Evolutionary conservation across 2,113 vertebrate genomes (phyloP), one percentile per base, ranked within the genome.

Genomic region (Pseudopipra pipra): DNA sequence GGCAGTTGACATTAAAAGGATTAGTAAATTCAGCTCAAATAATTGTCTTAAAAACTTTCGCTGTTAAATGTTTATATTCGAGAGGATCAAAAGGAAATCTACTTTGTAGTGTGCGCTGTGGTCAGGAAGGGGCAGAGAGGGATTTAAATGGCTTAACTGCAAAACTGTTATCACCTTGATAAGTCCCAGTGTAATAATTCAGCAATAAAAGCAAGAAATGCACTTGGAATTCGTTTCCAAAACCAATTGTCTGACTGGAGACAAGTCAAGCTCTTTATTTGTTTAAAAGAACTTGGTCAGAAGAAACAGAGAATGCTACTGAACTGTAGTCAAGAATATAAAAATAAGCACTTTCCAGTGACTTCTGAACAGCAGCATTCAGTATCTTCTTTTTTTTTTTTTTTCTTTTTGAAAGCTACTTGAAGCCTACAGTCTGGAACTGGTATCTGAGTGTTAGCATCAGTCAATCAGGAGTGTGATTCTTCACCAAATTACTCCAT

Each of bases 1-100:
- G 80, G 68, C 77, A 96, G 92, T 35, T 96, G 95, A 95, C 92
- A 96, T 96, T 94, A 88, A 93, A 96, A 87, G 92, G 92, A 94
- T 96, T 94, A 95, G 86, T 54, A 90, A 90, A 90, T 75, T 96
- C 96, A 96, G 95, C 93, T 78, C 83, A 86, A 96, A 84, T 95
- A 96, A 96, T 97, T 93, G 92, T 79, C 93, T 95, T 95, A 49
- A 93, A 97, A 95, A 92, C 37, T 78, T 86, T 92, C 85, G 92
- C 88, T 54, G 77, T 81, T 93, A 96, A 90, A 93, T 92, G 93
- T 96, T 95, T 95, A 94, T 95, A 96, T 96, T 96, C 70, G 86
- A 97, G 90, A 90, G 83, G 95, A 97, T 96, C 96, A 97, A 96
- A 96, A 96, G 62, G 88, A 94, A 93, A 93, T 84, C 93, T 95